Evolutionary conservation across 2,888 invertebrate genomes (phyloP).

Genomic region (Arge pagana): DNA sequence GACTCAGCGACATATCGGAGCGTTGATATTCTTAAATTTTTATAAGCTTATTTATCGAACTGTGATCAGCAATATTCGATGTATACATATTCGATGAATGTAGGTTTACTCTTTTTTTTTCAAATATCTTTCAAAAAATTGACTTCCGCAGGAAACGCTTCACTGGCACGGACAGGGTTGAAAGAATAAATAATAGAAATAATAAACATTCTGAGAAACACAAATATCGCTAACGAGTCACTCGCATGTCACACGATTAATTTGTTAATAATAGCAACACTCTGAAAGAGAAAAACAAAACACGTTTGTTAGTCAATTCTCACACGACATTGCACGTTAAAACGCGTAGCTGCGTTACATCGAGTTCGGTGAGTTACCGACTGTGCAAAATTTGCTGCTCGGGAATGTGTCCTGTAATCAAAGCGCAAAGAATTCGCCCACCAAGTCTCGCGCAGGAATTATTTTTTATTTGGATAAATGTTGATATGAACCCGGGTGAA

Average conservation of each 20-base stretch:
- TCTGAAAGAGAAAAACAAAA: slow-evolving; percentile 10
- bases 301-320: slow-evolving; percentile 3
- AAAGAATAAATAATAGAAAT: no score
- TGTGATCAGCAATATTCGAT: no score
- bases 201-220: no score
- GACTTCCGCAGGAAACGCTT: no score
- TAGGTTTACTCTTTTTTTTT: no score
- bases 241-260: slow-evolving; percentile 1
- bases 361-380: slow-evolving; percentile 7
- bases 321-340: slow-evolving; percentile 8
- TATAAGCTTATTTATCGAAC: no score
- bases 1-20: no score
- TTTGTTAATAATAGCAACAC: slow-evolving; percentile 13
- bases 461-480: no score
- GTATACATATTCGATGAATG: no score
- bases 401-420: slow-evolving; percentile 20
- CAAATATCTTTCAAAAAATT: no score
- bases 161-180: no score
- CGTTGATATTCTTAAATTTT: no score
- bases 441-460: slow-evolving; percentile 17
- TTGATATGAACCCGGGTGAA: neutral
- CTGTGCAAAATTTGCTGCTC: slow-evolving; percentile 4
- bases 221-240: neutral
- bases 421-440: slow-evolving; percentile 12
- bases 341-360: slow-evolving; percentile 19